phyloP scores from a whole-genome alignment of 2,113 vertebrate genomes.

The Pelvicachromis taeniatus region DNA sequence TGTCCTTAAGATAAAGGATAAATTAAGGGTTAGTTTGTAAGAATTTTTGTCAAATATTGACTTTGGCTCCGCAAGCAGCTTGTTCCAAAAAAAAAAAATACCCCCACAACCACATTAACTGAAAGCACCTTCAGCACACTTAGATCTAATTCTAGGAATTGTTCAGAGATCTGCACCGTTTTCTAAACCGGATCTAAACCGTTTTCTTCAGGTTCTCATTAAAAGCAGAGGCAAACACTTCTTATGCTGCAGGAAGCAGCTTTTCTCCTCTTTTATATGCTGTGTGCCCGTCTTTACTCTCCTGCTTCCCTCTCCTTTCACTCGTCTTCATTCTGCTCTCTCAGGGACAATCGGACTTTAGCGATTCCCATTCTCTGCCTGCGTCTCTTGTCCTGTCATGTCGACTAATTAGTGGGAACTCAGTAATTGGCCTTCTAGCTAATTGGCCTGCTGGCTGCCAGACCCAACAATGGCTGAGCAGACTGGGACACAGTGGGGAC shows the following conservation, averaged over 20 bases:
- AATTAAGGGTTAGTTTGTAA: neutral
- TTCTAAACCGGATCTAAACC: neutral
- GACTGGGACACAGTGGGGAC: constrained; percentile 54
- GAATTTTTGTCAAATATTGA: neutral
- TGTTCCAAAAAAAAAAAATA: neutral
- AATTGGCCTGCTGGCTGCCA: constrained; percentile 72
- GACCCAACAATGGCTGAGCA: constrained; percentile 61
- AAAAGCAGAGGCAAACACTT: constrained; percentile 31
- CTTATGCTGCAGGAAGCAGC: constrained; percentile 46
- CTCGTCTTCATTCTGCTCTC: constrained; percentile 15
- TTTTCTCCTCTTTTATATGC: constrained; percentile 23
- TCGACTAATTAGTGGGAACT: constrained; percentile 69
- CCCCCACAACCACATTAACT: neutral
- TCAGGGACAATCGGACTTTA: constrained; percentile 51
- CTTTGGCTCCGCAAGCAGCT: neutral
- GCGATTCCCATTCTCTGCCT: constrained; percentile 41
- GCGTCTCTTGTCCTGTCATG: constrained; percentile 64
- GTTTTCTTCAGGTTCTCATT: constrained; percentile 23
- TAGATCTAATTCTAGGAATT: neutral
- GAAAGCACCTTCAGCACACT: neutral
- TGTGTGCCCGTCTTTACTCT: constrained; percentile 17
- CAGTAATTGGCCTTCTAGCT: constrained; percentile 71
- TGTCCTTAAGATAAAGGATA: neutral
- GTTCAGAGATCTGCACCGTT: neutral
- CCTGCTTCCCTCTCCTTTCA: constrained; percentile 23